A percentile compares a stretch with the other conserved stretches of the same genome.
phyloP scores from a whole-genome alignment of 2,797 vertebrate species.

The Epinephelus coioides region DNA sequence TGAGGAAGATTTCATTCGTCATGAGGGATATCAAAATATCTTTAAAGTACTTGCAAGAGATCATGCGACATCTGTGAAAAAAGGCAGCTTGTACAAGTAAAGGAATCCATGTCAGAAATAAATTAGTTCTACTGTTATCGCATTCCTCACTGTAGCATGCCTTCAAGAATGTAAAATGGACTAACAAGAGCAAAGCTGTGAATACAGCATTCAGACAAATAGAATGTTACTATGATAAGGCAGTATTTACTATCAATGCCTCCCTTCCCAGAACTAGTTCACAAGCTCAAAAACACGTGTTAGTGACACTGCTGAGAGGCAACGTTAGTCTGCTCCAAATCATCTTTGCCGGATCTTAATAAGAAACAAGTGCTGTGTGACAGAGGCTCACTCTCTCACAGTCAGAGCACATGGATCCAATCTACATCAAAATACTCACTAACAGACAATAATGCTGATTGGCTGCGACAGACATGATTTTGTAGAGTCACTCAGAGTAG shows the following conservation, averaged over 20 bases:
- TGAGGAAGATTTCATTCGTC: conserved; percentile 33
- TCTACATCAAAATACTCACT: neutral
- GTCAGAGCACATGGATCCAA: neutral
- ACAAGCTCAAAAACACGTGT: conserved; percentile 62
- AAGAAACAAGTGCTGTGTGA: conserved; percentile 65
- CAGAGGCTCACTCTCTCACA: conserved; percentile 21
- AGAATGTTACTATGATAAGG: conserved; percentile 46
- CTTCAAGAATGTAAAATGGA: conserved; percentile 19
- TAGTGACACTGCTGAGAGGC: conserved; percentile 38
- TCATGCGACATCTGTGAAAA: conserved; percentile 27
- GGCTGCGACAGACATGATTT: neutral
- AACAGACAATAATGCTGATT: neutral
- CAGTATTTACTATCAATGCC: conserved; percentile 58
- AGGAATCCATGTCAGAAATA: conserved; percentile 34
- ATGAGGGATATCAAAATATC: conserved; percentile 38
- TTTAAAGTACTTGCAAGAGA: conserved; percentile 27
- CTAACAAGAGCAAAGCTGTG: conserved; percentile 36
- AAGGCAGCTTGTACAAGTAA: conserved; percentile 5
- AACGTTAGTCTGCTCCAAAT: conserved; percentile 22
- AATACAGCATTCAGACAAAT: conserved; percentile 51
- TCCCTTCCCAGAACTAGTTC: conserved; percentile 47
- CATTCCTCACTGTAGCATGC: conserved; percentile 35
- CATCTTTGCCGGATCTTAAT: conserved; percentile 62
- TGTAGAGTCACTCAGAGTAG: neutral
- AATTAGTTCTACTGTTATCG: conserved; percentile 28